phyloP scores from a whole-genome alignment of 2,113 vertebrate species.

The Oenanthe melanoleuca region DNA sequence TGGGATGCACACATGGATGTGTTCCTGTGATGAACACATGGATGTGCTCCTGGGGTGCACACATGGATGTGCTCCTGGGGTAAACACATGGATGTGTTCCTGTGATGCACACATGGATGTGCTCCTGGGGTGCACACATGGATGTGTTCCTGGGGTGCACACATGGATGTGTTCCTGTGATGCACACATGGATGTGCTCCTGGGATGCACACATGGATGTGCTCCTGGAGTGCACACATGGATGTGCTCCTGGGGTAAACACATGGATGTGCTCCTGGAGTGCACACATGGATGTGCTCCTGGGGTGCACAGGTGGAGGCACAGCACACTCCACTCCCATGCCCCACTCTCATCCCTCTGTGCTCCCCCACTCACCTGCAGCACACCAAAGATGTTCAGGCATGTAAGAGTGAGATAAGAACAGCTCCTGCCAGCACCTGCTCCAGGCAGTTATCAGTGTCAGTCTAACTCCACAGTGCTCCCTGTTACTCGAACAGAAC shows the following conservation, averaged over 20 bases:
- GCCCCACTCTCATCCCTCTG: not conserved
- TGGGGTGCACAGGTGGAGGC: not conserved
- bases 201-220: not conserved
- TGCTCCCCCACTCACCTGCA: not conserved
- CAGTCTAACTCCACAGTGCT: conserved; percentile 25
- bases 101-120: not conserved
- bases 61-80: not conserved
- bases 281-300: not conserved
- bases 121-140: not conserved
- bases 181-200: not conserved
- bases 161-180: not conserved
- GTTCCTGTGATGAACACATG: not conserved
- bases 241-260: accelerated
- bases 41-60: not conserved
- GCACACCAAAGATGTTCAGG: not conserved
- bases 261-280: not conserved
- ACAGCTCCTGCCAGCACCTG: not conserved
- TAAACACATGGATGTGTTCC: not conserved
- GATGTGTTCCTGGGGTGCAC: not conserved
- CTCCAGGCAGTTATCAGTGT: conserved; percentile 26
- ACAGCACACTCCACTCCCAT: accelerated
- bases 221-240: not conserved
- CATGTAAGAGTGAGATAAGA: not conserved
- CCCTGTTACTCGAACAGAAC: not conserved
- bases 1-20: not conserved